Percentiles rank a stretch among this genome's conserved stretches.
Conservation (phyloP, 2,113 vertebrate species). For the Silurus meridionalis region DNA sequence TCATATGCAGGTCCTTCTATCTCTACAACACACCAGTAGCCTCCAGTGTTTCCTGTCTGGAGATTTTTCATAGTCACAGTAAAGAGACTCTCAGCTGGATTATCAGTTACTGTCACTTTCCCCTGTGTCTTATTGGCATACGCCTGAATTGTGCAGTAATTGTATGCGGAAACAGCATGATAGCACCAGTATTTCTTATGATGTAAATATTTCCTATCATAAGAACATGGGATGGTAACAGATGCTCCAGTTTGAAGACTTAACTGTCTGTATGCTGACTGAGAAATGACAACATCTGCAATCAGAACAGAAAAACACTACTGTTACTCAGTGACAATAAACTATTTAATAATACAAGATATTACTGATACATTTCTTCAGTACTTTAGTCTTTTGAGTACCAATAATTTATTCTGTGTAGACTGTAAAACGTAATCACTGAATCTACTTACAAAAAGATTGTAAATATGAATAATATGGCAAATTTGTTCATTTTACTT, state of each 20-base stretch:
- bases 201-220: constrained; percentile 2
- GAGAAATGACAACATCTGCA: neutral
- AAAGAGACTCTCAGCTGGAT: constrained; percentile 34
- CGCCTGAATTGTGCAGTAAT: constrained; percentile 20
- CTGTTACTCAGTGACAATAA: neutral
- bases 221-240: constrained; percentile 36
- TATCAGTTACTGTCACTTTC: constrained; percentile 32
- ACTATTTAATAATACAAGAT: no score
- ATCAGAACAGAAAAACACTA: neutral
- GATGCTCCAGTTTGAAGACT: constrained; percentile 26
- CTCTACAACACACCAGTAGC: constrained; percentile 29
- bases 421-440: neutral
- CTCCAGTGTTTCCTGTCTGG: neutral
- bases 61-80: constrained; percentile 45
- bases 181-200: constrained; percentile 44
- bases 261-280: neutral
- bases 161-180: neutral
- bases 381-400: no score
- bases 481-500: no score
- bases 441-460: no score
- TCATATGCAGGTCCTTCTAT: neutral
- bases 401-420: neutral
- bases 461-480: neutral
- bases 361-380: no score
- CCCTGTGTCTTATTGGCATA: neutral